Base-by-base conservation (phyloP, 2,797 vertebrate genomes). In the Parotocinclus haroldoi region DNA sequence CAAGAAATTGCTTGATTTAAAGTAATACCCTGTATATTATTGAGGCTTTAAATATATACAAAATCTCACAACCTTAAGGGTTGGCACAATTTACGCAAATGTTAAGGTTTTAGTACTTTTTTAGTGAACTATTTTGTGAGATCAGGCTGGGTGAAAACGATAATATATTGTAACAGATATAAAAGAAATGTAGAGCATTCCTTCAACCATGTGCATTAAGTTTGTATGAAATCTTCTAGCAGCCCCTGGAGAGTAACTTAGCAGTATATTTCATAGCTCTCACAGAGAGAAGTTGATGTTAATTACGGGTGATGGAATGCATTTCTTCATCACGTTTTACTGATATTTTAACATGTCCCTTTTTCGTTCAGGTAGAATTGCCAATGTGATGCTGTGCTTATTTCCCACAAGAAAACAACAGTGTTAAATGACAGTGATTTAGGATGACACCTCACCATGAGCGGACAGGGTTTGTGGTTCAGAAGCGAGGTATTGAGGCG, bases 321-420 rank as follows among this genome's bases (percentile, higher is more conserved):
- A 3, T 3, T 56, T 9, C 6, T n/a, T 49, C 9, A 42, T 56
- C 13, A 56, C 42, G 38, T 42, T 40, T 16, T 58, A 14, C 3
- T 52, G 45, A 17, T 65, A 38, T 56, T 63, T 16, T 60, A 1
- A 9, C 40, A 39, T 40, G 61, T 19, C 66, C 73, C 72, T 40
- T 81, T 38, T 79, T 38, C 68, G 59, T 8, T 69, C 77, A 89
- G 87, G 88, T 63, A 86, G 87, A 58, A 85, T 89, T 63, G 82
- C 89, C 54, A 90, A 90, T 14, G 82, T 90, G 80, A 90, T 90
- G 88, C 88, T 86, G 10, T 80, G 87, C 58, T 79, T 89, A 19
- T 91, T 67, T 87, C 84, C 39, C 81, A 84, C 77, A 86, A 85
- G 75, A 86, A 66, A 82, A 79, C 70, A 27, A 16, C 86, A 89